Evolutionary conservation across 2,797 vertebrate species (phyloP), one percentile per base, ranked within the genome.

Genomic region (Halcyon leucocephala): DNA sequence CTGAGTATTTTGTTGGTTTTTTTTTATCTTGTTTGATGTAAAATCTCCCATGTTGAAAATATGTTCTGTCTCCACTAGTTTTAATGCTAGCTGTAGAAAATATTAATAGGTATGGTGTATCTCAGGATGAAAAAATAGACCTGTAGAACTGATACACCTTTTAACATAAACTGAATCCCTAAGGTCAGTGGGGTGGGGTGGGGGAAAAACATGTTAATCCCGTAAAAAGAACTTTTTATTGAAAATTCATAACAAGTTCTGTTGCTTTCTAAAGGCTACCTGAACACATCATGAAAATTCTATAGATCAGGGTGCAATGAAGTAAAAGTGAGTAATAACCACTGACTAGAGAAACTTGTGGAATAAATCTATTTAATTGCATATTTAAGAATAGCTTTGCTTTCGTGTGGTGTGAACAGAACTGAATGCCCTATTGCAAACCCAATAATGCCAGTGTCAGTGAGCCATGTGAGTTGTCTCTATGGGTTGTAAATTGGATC

Each of bases 401-500:
- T 96, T 97, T 98, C 96, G 97, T 97, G 97, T 97, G 97, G 98
- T 98, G 98, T 98, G 97, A 98, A 97, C 96, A 96, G 97, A 96
- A 97, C 97, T 97, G 97, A 98, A 97, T 98, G 97, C 98, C 98
- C 98, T 97, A 97, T 98, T 98, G 96, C 97, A 98, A 98, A 98
- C 97, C 98, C 98, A 98, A 97, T 98, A 98, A 98, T 97, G 95
- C 98, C 97, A 97, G 98, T 98, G 98, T 97, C 98, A 98, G 97
- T 98, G 98, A 98, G 98, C 98, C 98, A 98, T 98, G 98, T 98
- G 98, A 98, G 98, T 98, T 98, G 98, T 98, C 98, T 98, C 98
- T 98, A 98, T 98, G 98, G 98, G 98, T 98, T 98, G 98, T 98
- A 98, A 98, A 98, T 98, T 98, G 98, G 98, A 98, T 98, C 98